Conservation (phyloP, 2,888 invertebrate species). For the Agrochola lota region DNA sequence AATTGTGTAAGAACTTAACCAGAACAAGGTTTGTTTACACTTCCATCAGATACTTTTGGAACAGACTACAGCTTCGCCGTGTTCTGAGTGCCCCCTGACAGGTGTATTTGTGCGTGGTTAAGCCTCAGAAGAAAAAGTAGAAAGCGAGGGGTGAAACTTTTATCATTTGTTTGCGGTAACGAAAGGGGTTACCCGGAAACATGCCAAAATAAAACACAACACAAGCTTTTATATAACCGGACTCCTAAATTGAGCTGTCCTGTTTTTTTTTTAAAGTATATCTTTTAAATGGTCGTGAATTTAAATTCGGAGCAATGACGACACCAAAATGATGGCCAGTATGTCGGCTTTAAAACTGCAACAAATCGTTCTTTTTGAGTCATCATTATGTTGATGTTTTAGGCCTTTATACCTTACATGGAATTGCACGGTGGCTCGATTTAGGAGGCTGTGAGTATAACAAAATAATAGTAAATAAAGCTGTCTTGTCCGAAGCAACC, state of each 20-base stretch:
- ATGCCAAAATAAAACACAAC: not conserved
- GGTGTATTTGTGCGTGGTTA: conserved; percentile 23
- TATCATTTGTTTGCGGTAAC: conserved; percentile 3
- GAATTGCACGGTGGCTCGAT: not conserved
- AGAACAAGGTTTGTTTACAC: not conserved
- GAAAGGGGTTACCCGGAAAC: not conserved
- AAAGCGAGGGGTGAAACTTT: conserved; percentile 26
- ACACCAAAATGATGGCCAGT: not conserved
- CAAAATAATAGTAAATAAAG: not conserved
- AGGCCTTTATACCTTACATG: not conserved
- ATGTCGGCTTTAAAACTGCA: not conserved
- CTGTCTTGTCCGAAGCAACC: not conserved
- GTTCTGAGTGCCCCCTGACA: not conserved
- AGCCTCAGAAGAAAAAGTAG: conserved; percentile 10
- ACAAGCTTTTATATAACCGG: not conserved
- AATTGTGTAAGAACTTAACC: not conserved
- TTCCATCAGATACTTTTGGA: not conserved
- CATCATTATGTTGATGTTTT: not conserved
- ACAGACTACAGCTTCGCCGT: not conserved
- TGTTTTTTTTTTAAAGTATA: not conserved
- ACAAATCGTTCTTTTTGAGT: too few species aligned
- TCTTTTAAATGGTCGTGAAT: not conserved
- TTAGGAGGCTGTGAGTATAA: not conserved
- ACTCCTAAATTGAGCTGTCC: not conserved
- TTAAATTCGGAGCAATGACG: not conserved